Percentiles rank a stretch among this genome's conserved stretches.
phyloP scores from a whole-genome alignment of 2,888 invertebrate genomes.

The Coelinius sp. region DNA sequence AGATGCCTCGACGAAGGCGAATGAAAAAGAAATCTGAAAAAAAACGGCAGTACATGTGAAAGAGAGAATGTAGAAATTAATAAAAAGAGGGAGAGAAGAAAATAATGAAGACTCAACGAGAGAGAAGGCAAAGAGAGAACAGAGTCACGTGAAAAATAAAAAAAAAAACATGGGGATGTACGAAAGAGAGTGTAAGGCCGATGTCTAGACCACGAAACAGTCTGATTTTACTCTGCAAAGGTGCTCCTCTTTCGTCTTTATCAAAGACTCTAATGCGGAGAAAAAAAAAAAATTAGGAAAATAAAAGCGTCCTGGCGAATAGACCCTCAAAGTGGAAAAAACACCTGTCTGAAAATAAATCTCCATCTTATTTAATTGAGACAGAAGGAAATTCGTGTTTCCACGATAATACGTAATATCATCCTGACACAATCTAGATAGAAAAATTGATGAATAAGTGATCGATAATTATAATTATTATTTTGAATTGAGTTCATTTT shows the following conservation, averaged over 20 bases:
- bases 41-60: neutral
- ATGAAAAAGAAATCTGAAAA: slow-evolving; percentile 25
- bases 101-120: slow-evolving; percentile 32
- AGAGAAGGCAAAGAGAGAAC: too few species aligned
- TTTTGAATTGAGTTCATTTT: too few species aligned
- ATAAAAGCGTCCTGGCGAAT: neutral
- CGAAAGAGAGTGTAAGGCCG: slow-evolving; percentile 51
- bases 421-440: too few species aligned
- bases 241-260: slow-evolving; percentile 4
- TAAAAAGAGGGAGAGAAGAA: slow-evolving; percentile 17
- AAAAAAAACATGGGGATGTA: slow-evolving; percentile 20
- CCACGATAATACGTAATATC: too few species aligned
- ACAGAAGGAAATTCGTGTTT: neutral
- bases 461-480: too few species aligned
- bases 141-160: too few species aligned
- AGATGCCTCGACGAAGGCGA: slow-evolving; percentile 26
- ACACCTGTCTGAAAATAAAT: slow-evolving; percentile 1
- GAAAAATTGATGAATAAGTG: too few species aligned
- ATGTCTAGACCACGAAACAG: slow-evolving; percentile 40
- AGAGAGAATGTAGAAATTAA: slow-evolving; percentile 15
- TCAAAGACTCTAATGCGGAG: neutral
- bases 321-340: neutral
- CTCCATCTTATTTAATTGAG: neutral
- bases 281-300: neutral
- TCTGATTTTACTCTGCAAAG: slow-evolving; percentile 23